These are phyloP conservation scores for Montifringilla adamsi DNA, from an alignment of 2,113 vertebrate genomes.

Conservation along the genomic window DNA sequence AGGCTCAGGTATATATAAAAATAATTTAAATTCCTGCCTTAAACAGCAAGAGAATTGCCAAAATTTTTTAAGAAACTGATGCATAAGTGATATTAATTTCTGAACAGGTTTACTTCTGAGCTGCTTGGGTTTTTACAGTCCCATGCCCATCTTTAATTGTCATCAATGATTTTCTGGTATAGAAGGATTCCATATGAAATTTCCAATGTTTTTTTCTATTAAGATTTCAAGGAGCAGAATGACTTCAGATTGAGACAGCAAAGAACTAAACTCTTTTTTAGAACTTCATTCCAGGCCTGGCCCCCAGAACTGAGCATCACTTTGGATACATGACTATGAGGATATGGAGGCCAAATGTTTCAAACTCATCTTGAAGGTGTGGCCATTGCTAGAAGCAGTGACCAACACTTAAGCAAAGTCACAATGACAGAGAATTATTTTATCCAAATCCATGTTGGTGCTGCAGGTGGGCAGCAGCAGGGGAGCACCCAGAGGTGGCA, in stretches of 20 bases:
- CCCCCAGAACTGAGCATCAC: background rate
- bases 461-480: background rate
- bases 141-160: background rate
- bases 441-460: too few species aligned
- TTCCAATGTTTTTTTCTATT: background rate
- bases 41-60: background rate
- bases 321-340: accelerated
- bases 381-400: background rate
- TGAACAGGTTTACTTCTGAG: background rate
- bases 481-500: background rate
- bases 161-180: background rate
- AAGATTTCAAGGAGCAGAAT: background rate
- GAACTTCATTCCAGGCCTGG: background rate
- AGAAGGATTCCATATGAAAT: background rate
- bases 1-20: background rate
- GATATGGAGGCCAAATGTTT: background rate
- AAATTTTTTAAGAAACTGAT: background rate
- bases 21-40: background rate
- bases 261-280: background rate
- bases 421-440: background rate
- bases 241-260: background rate
- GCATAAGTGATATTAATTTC: background rate
- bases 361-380: background rate
- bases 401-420: background rate
- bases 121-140: background rate